A percentile compares a stretch with the other conserved stretches of the same genome.
These are phyloP conservation scores for Muscicapa comitata DNA, from an alignment of 2,797 vertebrate genomes.

Conservation along the genomic window DNA sequence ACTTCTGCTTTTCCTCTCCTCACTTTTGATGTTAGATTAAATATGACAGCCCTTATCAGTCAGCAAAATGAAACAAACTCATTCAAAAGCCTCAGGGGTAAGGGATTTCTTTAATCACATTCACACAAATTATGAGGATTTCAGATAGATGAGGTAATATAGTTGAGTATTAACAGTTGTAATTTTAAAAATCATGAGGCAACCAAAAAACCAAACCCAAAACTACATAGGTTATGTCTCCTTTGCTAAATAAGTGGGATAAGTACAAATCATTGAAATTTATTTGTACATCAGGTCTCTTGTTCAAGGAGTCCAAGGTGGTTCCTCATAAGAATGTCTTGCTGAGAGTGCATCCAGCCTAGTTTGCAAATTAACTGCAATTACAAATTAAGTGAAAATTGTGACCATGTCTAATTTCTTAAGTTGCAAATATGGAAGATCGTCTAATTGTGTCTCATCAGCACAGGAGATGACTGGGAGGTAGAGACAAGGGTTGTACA, in stretches of 20 bases:
- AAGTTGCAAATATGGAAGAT: not conserved
- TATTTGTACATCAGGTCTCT: not conserved
- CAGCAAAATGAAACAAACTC: conserved; percentile 28
- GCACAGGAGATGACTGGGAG: not conserved
- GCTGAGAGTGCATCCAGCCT: not conserved
- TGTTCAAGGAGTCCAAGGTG: not conserved
- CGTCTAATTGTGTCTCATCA: not conserved
- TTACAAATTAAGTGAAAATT: not conserved
- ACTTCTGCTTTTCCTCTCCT: not conserved
- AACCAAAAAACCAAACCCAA: not conserved
- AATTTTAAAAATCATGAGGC: not conserved
- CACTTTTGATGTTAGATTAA: conserved; percentile 38
- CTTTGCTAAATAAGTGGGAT: not conserved
- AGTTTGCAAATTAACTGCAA: not conserved
- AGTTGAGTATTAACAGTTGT: not conserved
- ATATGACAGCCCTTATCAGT: not conserved
- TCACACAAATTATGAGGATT: conserved; percentile 1
- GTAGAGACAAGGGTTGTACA: not conserved
- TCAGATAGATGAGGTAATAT: not conserved
- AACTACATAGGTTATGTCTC: not conserved
- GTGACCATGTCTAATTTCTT: not conserved
- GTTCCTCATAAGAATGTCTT: not conserved
- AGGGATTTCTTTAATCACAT: conserved; percentile 24
- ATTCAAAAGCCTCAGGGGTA: conserved; percentile 7
- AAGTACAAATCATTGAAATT: not conserved